These are phyloP conservation scores for Drosophila subquinaria DNA, from an alignment of 2,888 invertebrate genomes.

Conservation along the genomic window DNA sequence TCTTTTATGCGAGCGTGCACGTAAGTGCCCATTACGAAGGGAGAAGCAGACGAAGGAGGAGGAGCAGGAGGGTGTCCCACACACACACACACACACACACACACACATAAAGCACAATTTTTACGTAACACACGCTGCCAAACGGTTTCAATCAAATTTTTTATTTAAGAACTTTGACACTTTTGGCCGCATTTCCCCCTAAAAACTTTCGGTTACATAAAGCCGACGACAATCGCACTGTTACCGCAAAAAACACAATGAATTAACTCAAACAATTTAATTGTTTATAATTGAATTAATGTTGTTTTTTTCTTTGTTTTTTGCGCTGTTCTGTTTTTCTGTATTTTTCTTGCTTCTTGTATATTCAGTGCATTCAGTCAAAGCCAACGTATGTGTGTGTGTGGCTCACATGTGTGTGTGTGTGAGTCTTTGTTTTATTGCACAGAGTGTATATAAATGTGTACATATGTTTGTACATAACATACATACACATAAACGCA, in stretches of 20 bases:
- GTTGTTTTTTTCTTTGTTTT: slow-evolving; percentile 24
- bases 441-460: slow-evolving; percentile 4
- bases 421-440: slow-evolving; percentile 29
- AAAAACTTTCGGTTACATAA: slow-evolving; percentile 57
- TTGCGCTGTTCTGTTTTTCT: slow-evolving; percentile 11
- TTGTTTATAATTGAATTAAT: slow-evolving; percentile 71
- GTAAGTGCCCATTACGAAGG: slow-evolving; percentile 72
- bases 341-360: neutral
- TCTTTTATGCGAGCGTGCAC: slow-evolving; percentile 79
- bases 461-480: slow-evolving; percentile 32
- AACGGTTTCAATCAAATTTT: slow-evolving; percentile 64
- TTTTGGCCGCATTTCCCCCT: slow-evolving; percentile 20
- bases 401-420: slow-evolving; percentile 9
- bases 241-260: slow-evolving; percentile 6
- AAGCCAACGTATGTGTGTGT: slow-evolving; percentile 7
- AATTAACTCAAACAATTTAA: slow-evolving; percentile 41
- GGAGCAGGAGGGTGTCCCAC: slow-evolving; percentile 4
- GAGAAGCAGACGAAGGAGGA: neutral
- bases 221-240: slow-evolving; percentile 23
- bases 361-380: slow-evolving; percentile 25
- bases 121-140: slow-evolving; percentile 69
- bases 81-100: slow-evolving; percentile 23
- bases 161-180: slow-evolving; percentile 48
- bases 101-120: slow-evolving; percentile 27
- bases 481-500: slow-evolving; percentile 11